Evolutionary conservation across 2,888 invertebrate species (phyloP), one percentile per base, ranked within the genome.

Genomic region (Polylopha cassiicola): DNA sequence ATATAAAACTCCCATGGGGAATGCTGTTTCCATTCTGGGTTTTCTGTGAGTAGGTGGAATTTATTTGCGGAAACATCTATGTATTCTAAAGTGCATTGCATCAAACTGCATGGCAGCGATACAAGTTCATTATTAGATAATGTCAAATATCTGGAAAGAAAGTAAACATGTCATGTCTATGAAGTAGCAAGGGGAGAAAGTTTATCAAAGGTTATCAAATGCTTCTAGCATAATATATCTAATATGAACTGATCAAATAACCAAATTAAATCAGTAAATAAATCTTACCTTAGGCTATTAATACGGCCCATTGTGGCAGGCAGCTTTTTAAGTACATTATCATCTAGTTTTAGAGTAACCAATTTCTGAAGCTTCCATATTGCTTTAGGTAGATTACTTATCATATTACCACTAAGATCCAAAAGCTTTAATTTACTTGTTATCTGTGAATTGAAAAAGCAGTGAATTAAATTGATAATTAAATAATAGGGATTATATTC

Each of bases 271-370:
- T 7, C 20, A 13, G 13, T 6, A 13, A 13, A 11, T 7, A 18
- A 32, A 16, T 24, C 14, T 44, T 70, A 87, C 87, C 86, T 86
- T 33, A 90, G 67, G 38, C 67, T 73, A 37, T 49, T 71, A 27
- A 92, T 77, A 14, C 88, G 87, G 3, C 92, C 91, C 29, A 94
- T 72, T 8, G 90, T 89, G 29, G 88, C 86, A 1, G 94, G 93
- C 37, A 94, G 61, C 15, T 59, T 61, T 18, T 52, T 65, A 2
- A 94, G 61, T 18, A 65, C 53, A 68, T 94, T 94, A 34, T 89
- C 72, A 54, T 88, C 88, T 3, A 92, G 44, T 58, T 90, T 90
- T 2, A 94, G 72, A 11, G 88, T 89, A 0, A 89, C 78, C 43
- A 94, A 71, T 9, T 76, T 85, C 49, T 86, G 77, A 10, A 92